These are phyloP conservation scores for Tinea trinotella DNA, from an alignment of 2,888 invertebrate species.

Conservation along the genomic window DNA sequence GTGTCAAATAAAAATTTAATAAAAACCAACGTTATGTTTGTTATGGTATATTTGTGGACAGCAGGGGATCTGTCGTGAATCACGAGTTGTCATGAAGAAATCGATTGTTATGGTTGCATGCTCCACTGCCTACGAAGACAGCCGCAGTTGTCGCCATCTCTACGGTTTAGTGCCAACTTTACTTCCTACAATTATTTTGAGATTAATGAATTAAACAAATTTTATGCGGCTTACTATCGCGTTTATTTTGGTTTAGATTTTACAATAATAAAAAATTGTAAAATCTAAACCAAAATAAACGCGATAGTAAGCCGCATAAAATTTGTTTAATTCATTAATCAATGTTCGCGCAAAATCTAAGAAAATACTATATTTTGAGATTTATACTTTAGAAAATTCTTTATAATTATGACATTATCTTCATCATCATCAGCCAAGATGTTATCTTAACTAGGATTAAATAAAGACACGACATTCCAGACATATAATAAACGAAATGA, in stretches of 20 bases:
- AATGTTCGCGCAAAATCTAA: too few relatives aligned
- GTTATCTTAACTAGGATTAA: too few relatives aligned
- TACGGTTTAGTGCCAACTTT: background rate
- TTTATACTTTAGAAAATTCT: background rate
- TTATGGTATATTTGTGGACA: background rate
- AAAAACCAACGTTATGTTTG: background rate
- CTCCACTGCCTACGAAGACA: conserved; percentile 41
- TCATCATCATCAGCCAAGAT: too few relatives aligned
- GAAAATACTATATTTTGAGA: background rate
- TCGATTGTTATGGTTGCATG: conserved; percentile 52
- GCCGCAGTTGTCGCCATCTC: conserved; percentile 22
- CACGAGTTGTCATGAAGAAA: conserved; percentile 56
- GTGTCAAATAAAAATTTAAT: background rate
- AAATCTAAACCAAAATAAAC: too few relatives aligned
- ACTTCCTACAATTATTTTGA: background rate
- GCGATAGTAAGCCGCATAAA: too few relatives aligned
- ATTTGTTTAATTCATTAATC: too few relatives aligned
- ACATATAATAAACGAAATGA: too few relatives aligned
- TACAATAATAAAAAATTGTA: too few relatives aligned
- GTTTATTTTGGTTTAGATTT: too few relatives aligned
- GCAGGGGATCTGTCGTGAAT: conserved; percentile 41
- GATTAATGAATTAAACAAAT: too few relatives aligned
- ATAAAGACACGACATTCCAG: too few relatives aligned
- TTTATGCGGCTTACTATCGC: too few relatives aligned
- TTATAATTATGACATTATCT: background rate